Base-by-base conservation (phyloP, 1,140 invertebrate genomes). In the Tachypleus tridentatus region DNA sequence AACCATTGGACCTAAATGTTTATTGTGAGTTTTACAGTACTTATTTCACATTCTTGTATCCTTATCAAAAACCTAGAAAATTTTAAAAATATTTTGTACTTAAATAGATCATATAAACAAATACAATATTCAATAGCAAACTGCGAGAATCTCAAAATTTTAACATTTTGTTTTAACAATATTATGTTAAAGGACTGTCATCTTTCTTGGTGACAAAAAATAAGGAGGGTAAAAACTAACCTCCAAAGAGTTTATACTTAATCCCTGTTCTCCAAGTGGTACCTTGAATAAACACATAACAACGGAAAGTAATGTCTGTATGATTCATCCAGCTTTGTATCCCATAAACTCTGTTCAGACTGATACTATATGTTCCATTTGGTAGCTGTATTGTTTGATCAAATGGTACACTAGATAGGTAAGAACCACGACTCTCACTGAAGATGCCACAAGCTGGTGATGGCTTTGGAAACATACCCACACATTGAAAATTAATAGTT, bases 401-500 rank as follows among this genome's bases (percentile, higher is more conserved):
- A 60, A 73, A 73, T 5, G 70, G 70, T 61, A 68, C 64, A 51
- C 69, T 66, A 50, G 58, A 65, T 48, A 65, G 58, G 9, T 11
- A 60, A 48, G 54, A 64, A 65, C 68, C 69, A 52, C 65, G 61
- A 8, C 11, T 58, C 53, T 71, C 68, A 9, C 68, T 68, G 60
- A 69, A 73, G 47, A 73, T 62, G 47, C 72, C 73, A 62, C 72
- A 73, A 8, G 70, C 66, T 50, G 72, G 72, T 49, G 67, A 68
- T 4, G 72, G 72, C 48, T 70, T 70, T 5, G 72, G 72, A 61
- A 67, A 71, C 54, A 73, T 71, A 8, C 72, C 72, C 4, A 64
- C 53, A 64, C 71, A 73, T 29, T 71, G 61, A 63, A 73, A 66
- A 11, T 52, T 64, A 53, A 73, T 67, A 9, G 59, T 56, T 64